A percentile compares a stretch with the other conserved stretches of the same genome.
phyloP scores from a whole-genome alignment of 2,113 vertebrate genomes.

The Passer domesticus region DNA sequence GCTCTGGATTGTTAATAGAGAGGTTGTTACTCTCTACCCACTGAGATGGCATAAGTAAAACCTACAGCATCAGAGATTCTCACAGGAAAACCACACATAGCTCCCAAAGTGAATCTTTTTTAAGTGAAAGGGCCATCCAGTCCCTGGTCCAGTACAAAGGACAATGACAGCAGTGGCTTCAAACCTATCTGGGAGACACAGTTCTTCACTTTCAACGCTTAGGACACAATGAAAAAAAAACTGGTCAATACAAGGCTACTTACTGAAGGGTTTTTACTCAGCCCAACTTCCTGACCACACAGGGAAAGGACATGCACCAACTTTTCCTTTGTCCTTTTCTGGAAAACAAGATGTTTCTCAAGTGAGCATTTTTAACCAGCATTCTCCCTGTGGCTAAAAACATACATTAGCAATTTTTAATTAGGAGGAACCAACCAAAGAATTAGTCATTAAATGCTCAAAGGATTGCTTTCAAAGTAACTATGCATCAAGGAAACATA shows the following conservation, averaged over 20 bases:
- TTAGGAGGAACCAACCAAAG: not conserved
- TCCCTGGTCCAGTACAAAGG: not conserved
- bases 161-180: not conserved
- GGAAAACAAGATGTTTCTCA: slow-evolving; percentile 44
- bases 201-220: not conserved
- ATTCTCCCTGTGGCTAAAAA: not conserved
- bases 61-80: not conserved
- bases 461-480: not conserved
- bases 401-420: not conserved
- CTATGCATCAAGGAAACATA: not conserved
- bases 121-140: not conserved
- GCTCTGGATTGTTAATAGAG: not conserved
- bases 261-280: slow-evolving; percentile 98
- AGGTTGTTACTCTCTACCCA: not conserved
- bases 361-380: not conserved
- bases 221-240: not conserved
- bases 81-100: not conserved
- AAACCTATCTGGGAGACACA: not conserved
- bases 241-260: slow-evolving; percentile 48
- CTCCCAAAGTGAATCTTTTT: not conserved
- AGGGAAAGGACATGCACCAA: slow-evolving; percentile 95
- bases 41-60: not conserved
- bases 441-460: not conserved
- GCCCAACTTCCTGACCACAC: slow-evolving; percentile 96
- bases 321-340: slow-evolving; percentile 98